Evolutionary conservation across 2,888 invertebrate genomes (phyloP).

Genomic region (Onchidella celtica): DNA sequence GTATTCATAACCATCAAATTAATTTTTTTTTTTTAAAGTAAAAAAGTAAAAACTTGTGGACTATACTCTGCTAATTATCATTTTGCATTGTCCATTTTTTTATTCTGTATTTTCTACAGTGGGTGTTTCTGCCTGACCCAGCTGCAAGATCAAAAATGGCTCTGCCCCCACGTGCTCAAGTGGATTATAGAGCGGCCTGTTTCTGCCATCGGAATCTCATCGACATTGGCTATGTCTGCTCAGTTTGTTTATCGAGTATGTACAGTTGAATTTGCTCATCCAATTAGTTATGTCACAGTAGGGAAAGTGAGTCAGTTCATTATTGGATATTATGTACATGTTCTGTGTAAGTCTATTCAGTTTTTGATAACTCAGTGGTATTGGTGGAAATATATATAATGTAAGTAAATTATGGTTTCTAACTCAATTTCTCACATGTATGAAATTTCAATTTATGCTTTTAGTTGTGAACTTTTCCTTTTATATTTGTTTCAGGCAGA

Average conservation of each 20-base stretch:
- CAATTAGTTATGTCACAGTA: not conserved
- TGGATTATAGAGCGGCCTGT: slow-evolving; percentile 98
- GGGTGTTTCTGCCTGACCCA: slow-evolving; percentile 94
- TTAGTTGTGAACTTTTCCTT: no score
- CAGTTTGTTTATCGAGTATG: slow-evolving; percentile 92
- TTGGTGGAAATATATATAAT: not conserved
- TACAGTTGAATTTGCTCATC: not conserved
- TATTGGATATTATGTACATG: not conserved
- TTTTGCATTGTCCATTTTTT: no score
- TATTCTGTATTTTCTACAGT: slow-evolving; percentile 79
- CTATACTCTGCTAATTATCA: no score
- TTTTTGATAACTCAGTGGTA: not conserved
- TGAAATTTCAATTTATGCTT: no score
- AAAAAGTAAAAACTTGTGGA: no score
- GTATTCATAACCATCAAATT: no score
- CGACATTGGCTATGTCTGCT: slow-evolving; percentile 98
- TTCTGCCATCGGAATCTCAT: slow-evolving; percentile 97
- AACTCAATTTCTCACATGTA: no score
- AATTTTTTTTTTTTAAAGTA: no score
- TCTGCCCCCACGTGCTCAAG: slow-evolving; percentile 89
- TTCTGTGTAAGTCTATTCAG: not conserved
- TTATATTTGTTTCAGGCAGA: no score
- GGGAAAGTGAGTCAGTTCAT: not conserved
- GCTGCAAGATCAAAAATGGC: slow-evolving; percentile 87
- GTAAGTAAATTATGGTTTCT: not conserved